Evolutionary conservation across 2,888 invertebrate species (phyloP), one percentile per base, ranked within the genome.

Genomic region (Aleiodes alternator): DNA sequence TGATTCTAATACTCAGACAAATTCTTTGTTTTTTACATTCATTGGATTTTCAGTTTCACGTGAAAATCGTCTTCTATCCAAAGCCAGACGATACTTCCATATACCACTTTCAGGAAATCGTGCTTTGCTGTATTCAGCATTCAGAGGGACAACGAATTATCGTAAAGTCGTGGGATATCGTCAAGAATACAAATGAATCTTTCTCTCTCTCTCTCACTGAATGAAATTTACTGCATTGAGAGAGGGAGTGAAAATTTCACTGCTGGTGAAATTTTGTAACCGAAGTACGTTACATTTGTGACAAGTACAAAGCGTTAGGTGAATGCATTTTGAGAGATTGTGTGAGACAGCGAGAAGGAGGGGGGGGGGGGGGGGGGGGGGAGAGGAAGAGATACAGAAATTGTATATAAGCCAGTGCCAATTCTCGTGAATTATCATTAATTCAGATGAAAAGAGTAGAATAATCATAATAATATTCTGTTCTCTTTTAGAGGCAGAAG

Each of bases 91-190:
- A 56, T 56, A 48, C 61, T 53, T 2, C 69, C 73, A 11, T 50
- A 50, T 11, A 23, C 48, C 23, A 16, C 31, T 50, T 43, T n/a
- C 14, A 48, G 56, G 50, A 59, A 74, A 71, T 57, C 59, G n/a
- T 66, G 53, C 66, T 23, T 23, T 64, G 57, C 66, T 50, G 66
- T 71, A 57, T 75, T 71, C 66, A 48, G 64, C 71, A 68, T 66
- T 64, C 43, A 68, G 38, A 66, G 71, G 75, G 75, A 71, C 71
- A 75, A 71, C 75, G 71, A 71, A 75, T 75, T 75, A 75, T 75
- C 75, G 75, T 75, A 75, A 75, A 75, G 71, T 75, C 71, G 64
- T 68, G 68, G 71, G 34, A 23, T 71, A 55, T 66, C 75, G 57
- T 56, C 57, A 51, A 43, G 75, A 75, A 75, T 75, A 75, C 75